phyloP scores from a whole-genome alignment of 1,140 invertebrate species.

The Fopius arisanus region DNA sequence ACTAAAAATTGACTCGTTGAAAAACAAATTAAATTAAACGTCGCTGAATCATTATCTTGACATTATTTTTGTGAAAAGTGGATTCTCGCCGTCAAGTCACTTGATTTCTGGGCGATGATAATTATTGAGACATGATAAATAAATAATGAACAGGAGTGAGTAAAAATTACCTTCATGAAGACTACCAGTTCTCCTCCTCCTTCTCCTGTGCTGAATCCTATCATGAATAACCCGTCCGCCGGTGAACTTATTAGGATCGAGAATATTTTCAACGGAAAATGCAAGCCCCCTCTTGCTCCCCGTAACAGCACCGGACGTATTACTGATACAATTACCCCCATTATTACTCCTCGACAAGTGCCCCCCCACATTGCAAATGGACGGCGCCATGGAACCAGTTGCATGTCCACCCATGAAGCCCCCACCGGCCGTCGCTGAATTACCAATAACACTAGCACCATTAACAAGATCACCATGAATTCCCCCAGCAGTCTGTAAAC shows the following conservation, averaged over 20 bases:
- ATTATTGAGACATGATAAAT: no score
- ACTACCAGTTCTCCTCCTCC: conserved; percentile 59
- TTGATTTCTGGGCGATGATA: no score
- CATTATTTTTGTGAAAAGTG: no score
- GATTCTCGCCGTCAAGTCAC: no score
- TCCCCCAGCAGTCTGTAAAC: conserved; percentile 43
- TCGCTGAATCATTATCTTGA: no score
- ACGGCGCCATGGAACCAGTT: conserved; percentile 48
- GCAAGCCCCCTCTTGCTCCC: conserved; percentile 68
- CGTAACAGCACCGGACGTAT: conserved; percentile 48
- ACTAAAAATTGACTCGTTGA: no score
- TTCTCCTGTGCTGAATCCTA: conserved; percentile 49
- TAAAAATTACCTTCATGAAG: conserved; percentile 64
- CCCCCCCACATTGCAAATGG: conserved; percentile 45
- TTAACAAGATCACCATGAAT: conserved; percentile 27
- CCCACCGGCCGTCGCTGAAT: not conserved
- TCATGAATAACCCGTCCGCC: conserved; percentile 64
- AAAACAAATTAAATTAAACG: no score
- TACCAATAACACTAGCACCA: conserved; percentile 35
- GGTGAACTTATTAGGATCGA: conserved; percentile 90
- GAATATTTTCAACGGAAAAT: conserved; percentile 91
- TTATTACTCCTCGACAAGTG: conserved; percentile 24
- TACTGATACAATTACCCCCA: conserved; percentile 45
- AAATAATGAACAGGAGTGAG: no score
- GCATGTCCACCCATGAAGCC: conserved; percentile 36